Conservation (phyloP, 2,113 vertebrate species). For the Oreochromis aureus region DNA sequence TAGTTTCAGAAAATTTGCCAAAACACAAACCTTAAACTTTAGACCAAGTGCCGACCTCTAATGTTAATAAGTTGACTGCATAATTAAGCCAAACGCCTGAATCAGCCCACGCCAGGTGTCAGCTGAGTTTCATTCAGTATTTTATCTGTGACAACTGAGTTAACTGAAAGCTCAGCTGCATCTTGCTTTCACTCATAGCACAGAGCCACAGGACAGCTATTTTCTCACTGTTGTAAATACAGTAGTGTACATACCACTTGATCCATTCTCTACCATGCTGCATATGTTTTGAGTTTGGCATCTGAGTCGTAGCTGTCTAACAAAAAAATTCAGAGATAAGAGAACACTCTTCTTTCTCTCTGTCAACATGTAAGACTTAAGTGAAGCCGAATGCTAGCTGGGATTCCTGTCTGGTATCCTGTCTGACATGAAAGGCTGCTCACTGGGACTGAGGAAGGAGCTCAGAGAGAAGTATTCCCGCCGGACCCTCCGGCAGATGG, state of each 20-base stretch:
- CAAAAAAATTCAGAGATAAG: constrained; percentile 53
- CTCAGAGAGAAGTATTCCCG: constrained; percentile 67
- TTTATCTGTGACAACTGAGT: background rate
- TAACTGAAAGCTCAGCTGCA: background rate
- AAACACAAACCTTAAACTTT: background rate
- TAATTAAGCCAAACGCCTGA: background rate
- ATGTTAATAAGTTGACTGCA: background rate
- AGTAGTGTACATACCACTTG: background rate
- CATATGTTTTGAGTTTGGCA: constrained; percentile 58
- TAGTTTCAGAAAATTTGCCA: background rate
- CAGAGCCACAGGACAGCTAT: background rate
- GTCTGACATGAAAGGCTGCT: constrained; percentile 74
- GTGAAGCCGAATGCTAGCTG: constrained; percentile 63
- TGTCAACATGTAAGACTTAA: constrained; percentile 68
- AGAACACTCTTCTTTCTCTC: constrained; percentile 52
- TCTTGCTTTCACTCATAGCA: background rate
- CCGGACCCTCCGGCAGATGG: constrained; percentile 66
- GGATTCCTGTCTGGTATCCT: constrained; percentile 72
- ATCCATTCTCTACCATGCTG: constrained; percentile 5
- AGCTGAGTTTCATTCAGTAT: background rate
- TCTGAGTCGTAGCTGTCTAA: constrained; percentile 42
- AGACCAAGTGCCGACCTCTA: background rate
- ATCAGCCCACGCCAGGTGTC: background rate
- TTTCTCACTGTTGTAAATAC: background rate
- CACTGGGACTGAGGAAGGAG: constrained; percentile 52